Evolutionary conservation across 2,797 vertebrate species (phyloP).

Genomic region (Rhynchotus rufescens): DNA sequence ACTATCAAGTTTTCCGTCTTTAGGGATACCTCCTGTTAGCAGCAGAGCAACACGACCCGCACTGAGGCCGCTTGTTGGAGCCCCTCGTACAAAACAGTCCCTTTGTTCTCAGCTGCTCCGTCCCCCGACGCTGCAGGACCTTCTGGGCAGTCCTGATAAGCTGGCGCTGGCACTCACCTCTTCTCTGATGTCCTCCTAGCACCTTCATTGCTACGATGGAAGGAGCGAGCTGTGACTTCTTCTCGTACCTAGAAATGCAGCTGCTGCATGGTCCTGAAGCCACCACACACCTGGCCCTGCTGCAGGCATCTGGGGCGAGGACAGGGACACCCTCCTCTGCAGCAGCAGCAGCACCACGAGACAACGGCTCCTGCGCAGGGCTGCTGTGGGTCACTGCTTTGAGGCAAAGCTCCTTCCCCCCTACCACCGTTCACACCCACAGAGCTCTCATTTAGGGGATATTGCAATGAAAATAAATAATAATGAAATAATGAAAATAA

Average conservation of each 20-base stretch:
- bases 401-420: neutral
- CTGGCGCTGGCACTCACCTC: neutral
- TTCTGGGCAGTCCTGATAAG: neutral
- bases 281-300: neutral
- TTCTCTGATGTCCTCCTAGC: fast-evolving
- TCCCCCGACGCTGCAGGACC: neutral
- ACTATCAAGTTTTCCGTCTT: conserved; percentile 27
- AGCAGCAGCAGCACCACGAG: too few species aligned
- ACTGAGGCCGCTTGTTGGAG: neutral
- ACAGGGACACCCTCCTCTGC: too few species aligned
- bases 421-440: neutral
- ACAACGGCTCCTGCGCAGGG: too few species aligned
- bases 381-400: neutral
- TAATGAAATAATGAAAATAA: neutral
- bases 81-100: neutral
- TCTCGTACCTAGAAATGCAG: neutral
- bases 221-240: neutral
- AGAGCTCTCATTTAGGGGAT: neutral
- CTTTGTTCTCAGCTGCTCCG: neutral
- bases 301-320: too few species aligned
- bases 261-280: neutral
- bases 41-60: neutral
- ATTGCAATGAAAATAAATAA: neutral
- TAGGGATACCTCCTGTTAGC: neutral
- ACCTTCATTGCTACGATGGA: neutral